Conservation (phyloP, 2,888 invertebrate genomes). For the Diachrysia chrysitis region DNA sequence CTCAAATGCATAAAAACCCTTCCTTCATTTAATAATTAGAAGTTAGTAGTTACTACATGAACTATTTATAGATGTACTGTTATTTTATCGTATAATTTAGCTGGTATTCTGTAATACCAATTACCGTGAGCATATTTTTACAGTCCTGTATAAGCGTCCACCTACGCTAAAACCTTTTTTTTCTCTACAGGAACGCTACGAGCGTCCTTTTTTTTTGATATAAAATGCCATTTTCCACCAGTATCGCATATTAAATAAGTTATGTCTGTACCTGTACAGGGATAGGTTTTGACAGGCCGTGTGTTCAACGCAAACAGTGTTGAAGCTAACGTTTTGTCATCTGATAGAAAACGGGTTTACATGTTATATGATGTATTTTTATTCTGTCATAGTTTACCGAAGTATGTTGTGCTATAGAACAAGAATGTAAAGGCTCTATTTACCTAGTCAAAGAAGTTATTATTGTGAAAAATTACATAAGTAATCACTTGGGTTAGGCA, state of each 20-base stretch:
- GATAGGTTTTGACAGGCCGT: slow-evolving; percentile 9
- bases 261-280: not conserved
- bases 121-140: slow-evolving; percentile 7
- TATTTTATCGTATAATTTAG: not conserved
- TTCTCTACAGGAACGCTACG: not conserved
- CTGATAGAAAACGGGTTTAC: not conserved
- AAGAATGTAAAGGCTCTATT: not conserved
- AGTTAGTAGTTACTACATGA: no score
- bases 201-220: slow-evolving; percentile 10
- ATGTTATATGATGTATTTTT: not conserved
- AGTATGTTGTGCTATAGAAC: not conserved
- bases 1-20: no score
- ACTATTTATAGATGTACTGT: not conserved
- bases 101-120: slow-evolving; percentile 3
- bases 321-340: slow-evolving; percentile 5
- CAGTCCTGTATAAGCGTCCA: not conserved
- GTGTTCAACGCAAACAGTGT: slow-evolving; percentile 5
- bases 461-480: not conserved
- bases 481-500: no score
- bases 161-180: slow-evolving; percentile 11
- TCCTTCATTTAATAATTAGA: no score
- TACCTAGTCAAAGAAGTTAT: not conserved
- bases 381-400: not conserved
- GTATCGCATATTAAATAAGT: slow-evolving; percentile 13
- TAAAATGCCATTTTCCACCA: slow-evolving; percentile 21